Conservation (phyloP, 2,113 vertebrate species). For the Chroicocephalus ridibundus region DNA sequence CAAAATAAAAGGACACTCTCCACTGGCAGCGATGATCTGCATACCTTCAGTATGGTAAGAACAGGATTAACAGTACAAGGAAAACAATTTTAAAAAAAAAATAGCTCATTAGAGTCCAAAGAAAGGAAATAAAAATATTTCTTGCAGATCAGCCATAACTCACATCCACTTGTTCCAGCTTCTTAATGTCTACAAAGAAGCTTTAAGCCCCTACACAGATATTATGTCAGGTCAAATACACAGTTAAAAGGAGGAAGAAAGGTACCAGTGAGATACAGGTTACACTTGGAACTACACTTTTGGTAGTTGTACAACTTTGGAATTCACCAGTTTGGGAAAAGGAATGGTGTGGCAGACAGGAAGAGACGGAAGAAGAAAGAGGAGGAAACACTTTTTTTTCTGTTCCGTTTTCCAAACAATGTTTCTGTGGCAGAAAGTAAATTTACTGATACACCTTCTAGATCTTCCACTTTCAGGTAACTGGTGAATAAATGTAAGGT, state of each 20-base stretch:
- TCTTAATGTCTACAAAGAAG: not conserved
- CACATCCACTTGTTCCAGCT: not conserved
- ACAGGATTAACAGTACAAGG: not conserved
- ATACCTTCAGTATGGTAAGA: not conserved
- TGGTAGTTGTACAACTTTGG: fast-evolving
- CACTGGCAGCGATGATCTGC: not conserved
- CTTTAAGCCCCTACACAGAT: not conserved
- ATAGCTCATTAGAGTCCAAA: not conserved
- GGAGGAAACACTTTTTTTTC: not conserved
- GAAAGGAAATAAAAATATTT: not conserved
- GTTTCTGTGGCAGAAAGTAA: not conserved
- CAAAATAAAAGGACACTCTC: not conserved
- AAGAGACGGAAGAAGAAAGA: not conserved
- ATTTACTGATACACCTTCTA: not conserved
- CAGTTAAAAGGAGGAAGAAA: not conserved
- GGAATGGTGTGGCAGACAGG: not conserved
- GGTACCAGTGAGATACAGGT: not conserved
- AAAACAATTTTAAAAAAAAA: not conserved
- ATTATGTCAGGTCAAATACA: not conserved
- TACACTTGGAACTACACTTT: not conserved
- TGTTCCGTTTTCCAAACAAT: not conserved
- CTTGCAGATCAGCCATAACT: not conserved
- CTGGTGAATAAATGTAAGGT: not conserved
- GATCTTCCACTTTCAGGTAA: not conserved
- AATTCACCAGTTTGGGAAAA: not conserved